These are phyloP conservation scores for Vimba vimba DNA, from an alignment of 2,113 vertebrate species.

Conservation along the genomic window DNA sequence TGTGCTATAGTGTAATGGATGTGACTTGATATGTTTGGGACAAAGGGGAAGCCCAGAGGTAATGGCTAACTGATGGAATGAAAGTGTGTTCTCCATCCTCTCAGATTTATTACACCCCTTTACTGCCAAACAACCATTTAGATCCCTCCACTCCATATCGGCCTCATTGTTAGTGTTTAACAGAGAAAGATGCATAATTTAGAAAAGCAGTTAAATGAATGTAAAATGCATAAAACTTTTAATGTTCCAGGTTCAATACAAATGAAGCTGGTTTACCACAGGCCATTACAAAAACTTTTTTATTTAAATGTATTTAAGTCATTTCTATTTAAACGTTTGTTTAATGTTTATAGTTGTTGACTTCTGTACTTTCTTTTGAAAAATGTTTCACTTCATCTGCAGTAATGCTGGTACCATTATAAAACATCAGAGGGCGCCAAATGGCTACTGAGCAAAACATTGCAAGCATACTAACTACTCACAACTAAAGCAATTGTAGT, in stretches of 20 bases:
- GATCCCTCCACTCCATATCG: neutral
- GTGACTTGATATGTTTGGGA: neutral
- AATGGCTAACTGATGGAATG: constrained; percentile 15
- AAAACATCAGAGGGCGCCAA: constrained; percentile 8
- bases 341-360: neutral
- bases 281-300: neutral
- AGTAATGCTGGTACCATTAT: neutral
- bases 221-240: neutral
- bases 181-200: neutral
- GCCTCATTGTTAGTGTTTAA: neutral
- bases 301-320: neutral
- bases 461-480: neutral
- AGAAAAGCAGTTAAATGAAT: neutral
- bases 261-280: neutral
- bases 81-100: neutral
- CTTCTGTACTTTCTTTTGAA: neutral
- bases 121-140: neutral
- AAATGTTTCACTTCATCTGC: neutral
- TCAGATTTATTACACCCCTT: neutral
- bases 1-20: constrained; percentile 7
- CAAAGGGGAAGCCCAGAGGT: neutral
- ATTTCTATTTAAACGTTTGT: neutral
- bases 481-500: neutral
- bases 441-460: neutral
- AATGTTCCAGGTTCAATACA: neutral